Evolutionary conservation across 2,113 vertebrate species (phyloP).

Genomic region (Parus major): DNA sequence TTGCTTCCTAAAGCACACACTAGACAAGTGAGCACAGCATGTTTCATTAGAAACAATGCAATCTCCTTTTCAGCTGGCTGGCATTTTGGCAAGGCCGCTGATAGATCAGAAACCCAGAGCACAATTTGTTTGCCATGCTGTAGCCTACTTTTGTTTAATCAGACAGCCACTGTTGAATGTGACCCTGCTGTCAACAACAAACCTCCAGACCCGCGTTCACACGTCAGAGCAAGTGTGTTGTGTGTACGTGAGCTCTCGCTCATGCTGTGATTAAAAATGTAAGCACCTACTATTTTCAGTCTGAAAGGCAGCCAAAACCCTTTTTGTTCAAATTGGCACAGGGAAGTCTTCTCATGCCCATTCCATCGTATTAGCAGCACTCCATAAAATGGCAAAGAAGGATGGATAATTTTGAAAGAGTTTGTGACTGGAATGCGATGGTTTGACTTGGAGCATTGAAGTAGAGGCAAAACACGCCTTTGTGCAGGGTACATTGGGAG

Average conservation of each 20-base stretch:
- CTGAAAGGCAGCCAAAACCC: conserved; percentile 73
- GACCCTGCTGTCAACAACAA: conserved; percentile 42
- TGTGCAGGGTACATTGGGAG: neutral
- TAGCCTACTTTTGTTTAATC: conserved; percentile 58
- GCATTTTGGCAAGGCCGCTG: conserved; percentile 53
- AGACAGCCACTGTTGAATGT: conserved; percentile 35
- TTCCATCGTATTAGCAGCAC: neutral
- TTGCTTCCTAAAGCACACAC: conserved; percentile 26
- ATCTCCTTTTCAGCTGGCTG: conserved; percentile 58
- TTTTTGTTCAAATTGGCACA: conserved; percentile 62
- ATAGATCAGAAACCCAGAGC: conserved; percentile 37
- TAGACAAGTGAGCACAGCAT: conserved; percentile 42
- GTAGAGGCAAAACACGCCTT: neutral
- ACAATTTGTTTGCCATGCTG: conserved; percentile 44
- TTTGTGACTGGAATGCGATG: neutral
- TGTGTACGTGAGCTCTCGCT: conserved; percentile 78
- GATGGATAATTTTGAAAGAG: neutral
- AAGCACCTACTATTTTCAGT: conserved; percentile 81
- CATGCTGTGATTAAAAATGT: conserved; percentile 73
- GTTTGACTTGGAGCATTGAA: neutral
- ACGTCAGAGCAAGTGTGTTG: neutral
- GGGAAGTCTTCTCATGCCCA: conserved; percentile 15
- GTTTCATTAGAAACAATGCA: conserved; percentile 66
- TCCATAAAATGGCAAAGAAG: neutral
- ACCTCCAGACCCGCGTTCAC: conserved; percentile 25